Conservation (phyloP, 2,113 vertebrate genomes). For the Phaetusa simplex region DNA sequence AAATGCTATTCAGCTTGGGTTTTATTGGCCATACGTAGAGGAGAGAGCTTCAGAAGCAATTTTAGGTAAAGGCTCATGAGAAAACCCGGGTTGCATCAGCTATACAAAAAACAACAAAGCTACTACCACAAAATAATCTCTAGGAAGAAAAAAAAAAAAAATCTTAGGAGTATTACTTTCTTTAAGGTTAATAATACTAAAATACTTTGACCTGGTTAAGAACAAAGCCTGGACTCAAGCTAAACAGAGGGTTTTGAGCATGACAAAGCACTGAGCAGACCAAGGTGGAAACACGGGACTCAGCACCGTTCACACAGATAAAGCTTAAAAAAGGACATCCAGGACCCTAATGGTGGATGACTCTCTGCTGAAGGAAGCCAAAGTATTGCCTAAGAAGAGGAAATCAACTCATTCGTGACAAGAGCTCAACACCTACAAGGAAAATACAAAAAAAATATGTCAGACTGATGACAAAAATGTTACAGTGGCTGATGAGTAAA, state of each 20-base stretch:
- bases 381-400: not conserved
- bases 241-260: not conserved
- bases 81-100: not conserved
- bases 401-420: not conserved
- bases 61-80: not conserved
- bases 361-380: not conserved
- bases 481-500: not conserved
- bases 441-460: not conserved
- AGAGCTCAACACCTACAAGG: not conserved
- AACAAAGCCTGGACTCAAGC: not conserved
- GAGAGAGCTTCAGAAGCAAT: not conserved
- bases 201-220: not conserved
- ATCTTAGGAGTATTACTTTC: not conserved
- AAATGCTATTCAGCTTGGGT: not conserved
- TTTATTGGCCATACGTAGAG: not conserved
- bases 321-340: not conserved
- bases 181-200: not conserved
- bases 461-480: not conserved
- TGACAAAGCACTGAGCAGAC: not conserved
- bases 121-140: not conserved
- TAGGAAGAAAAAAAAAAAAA: not conserved
- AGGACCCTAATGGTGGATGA: not conserved
- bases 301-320: fast-evolving
- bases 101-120: not conserved
- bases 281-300: not conserved